phyloP scores from a whole-genome alignment of 2,113 vertebrate species.

The Brachionichthys hirsutus region DNA sequence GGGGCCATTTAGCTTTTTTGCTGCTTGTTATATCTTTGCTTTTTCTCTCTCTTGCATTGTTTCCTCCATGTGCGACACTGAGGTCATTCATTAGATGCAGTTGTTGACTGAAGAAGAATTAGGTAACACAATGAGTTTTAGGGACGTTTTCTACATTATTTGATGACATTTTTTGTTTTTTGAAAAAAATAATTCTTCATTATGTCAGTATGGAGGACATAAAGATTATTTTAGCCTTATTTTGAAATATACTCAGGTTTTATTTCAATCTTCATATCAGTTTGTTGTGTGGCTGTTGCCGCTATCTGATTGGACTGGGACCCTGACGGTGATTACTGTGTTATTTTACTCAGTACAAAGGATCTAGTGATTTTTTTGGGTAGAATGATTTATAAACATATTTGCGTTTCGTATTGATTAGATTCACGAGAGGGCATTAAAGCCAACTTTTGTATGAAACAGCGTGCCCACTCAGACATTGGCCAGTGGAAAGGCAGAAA shows the following conservation, averaged over 20 bases:
- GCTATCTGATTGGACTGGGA: background rate
- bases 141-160: too few species aligned
- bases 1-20: background rate
- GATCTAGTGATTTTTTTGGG: background rate
- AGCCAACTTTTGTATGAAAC: conserved; percentile 35
- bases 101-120: too few species aligned
- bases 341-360: background rate
- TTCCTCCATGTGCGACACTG: background rate
- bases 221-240: too few species aligned
- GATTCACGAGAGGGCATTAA: conserved; percentile 18
- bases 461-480: conserved; percentile 47
- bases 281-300: background rate
- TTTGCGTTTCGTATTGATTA: conserved; percentile 40
- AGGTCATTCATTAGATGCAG: background rate
- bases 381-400: conserved; percentile 10
- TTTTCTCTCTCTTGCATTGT: background rate
- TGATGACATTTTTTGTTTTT: too few species aligned
- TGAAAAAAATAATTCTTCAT: too few species aligned
- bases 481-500: conserved; percentile 45
- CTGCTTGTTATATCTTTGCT: background rate
- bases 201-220: too few species aligned
- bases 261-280: too few species aligned
- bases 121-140: too few species aligned
- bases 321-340: background rate
- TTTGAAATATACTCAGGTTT: too few species aligned